Evolutionary conservation across 2,113 vertebrate species (phyloP).

Genomic region (Embiotoca jacksoni): DNA sequence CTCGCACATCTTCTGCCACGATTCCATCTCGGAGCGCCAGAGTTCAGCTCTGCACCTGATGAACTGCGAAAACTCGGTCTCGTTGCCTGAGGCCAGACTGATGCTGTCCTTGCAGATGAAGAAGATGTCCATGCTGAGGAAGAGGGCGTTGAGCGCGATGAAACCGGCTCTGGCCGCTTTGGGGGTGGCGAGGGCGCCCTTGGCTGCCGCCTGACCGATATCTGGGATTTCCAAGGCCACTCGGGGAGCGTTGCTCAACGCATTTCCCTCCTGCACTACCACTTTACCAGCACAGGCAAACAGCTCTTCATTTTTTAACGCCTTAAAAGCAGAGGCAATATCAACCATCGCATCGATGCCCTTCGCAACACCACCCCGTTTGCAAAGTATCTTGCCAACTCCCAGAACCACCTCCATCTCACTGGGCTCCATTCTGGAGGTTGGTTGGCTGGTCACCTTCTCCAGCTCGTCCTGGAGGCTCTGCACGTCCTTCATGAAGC

Average conservation of each 20-base stretch:
- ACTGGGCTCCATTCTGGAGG: neutral
- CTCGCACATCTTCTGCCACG: conserved; percentile 51
- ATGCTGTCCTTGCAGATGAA: conserved; percentile 67
- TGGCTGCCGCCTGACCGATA: conserved; percentile 50
- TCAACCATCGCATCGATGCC: conserved; percentile 34
- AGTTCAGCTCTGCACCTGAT: conserved; percentile 64
- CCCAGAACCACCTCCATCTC: fast-evolving
- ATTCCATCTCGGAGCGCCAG: conserved; percentile 51
- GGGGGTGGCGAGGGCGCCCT: conserved; percentile 32
- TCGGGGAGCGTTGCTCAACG: conserved; percentile 21
- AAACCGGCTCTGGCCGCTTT: conserved; percentile 16
- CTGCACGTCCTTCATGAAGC: conserved; percentile 62
- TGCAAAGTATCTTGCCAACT: neutral
- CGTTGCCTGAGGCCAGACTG: conserved; percentile 49
- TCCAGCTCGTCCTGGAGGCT: conserved; percentile 50
- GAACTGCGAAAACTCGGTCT: conserved; percentile 42
- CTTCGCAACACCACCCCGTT: neutral
- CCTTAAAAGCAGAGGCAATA: neutral
- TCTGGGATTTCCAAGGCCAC: conserved; percentile 56
- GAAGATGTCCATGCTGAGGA: conserved; percentile 65
- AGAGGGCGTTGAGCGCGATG: conserved; percentile 48
- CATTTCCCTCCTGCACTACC: conserved; percentile 20
- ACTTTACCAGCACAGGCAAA: too few relatives aligned
- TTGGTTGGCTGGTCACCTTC: neutral
- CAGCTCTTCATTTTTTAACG: too few relatives aligned